Evolutionary conservation across 2,888 invertebrate genomes (phyloP).

Genomic region (Tinea semifulvella): DNA sequence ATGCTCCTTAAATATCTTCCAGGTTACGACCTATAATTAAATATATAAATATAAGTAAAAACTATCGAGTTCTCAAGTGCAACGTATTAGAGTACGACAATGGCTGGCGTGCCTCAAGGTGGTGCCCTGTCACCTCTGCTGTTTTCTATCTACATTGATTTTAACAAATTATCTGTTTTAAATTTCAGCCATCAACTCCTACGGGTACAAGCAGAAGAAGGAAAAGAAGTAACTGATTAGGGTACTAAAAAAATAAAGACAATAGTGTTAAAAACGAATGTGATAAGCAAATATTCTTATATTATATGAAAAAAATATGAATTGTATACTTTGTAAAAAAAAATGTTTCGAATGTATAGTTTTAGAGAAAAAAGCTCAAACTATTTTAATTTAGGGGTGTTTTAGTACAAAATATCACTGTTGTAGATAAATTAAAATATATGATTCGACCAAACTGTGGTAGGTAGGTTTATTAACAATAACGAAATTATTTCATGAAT

Average conservation of each 20-base stretch:
- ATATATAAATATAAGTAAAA: too few species aligned
- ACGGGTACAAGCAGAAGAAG: slow-evolving; percentile 66
- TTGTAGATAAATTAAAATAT: too few species aligned
- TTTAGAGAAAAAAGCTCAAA: neutral
- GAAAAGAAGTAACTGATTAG: slow-evolving; percentile 28
- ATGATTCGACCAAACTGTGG: too few species aligned
- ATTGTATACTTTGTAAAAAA: neutral
- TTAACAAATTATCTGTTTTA: slow-evolving; percentile 20
- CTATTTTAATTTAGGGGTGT: neutral
- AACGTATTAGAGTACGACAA: too few species aligned
- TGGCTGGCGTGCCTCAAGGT: too few species aligned
- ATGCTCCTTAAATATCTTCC: too few species aligned
- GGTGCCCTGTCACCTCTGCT: too few species aligned
- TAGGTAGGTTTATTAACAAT: too few species aligned
- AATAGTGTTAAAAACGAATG: neutral
- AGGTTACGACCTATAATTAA: too few species aligned
- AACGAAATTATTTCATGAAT: too few species aligned
- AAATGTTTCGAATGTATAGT: neutral
- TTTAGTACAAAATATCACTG: slow-evolving; percentile 1
- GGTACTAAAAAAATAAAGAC: neutral
- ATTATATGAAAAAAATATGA: neutral
- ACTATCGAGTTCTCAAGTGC: too few species aligned
- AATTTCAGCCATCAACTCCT: slow-evolving; percentile 74
- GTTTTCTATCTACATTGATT: too few species aligned
- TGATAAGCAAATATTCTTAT: slow-evolving; percentile 2